Evolutionary conservation across 2,797 vertebrate genomes (phyloP).

Genomic region (Pangasius larnaudii): DNA sequence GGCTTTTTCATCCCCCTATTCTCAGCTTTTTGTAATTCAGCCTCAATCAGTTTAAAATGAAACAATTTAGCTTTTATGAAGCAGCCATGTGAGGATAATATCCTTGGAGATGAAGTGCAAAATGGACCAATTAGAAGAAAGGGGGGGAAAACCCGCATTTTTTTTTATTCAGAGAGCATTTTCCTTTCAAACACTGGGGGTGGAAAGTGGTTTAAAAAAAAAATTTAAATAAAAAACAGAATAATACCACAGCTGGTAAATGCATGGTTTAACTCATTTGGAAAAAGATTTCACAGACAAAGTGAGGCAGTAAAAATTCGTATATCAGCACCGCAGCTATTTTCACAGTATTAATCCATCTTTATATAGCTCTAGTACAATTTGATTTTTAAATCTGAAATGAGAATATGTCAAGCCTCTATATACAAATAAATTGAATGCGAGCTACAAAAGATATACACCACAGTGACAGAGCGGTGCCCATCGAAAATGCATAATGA

Average conservation of each 20-base stretch:
- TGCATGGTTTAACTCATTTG: slow-evolving; percentile 8
- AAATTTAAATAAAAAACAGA: slow-evolving; percentile 57
- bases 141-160: neutral
- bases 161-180: slow-evolving; percentile 43
- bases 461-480: neutral
- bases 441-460: neutral
- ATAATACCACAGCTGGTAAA: slow-evolving; percentile 21
- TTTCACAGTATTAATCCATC: slow-evolving; percentile 10
- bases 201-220: slow-evolving; percentile 58
- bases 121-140: slow-evolving; percentile 71
- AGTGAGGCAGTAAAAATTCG: slow-evolving; percentile 8
- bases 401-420: neutral
- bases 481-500: neutral
- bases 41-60: slow-evolving; percentile 77
- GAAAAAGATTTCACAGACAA: slow-evolving; percentile 13
- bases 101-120: slow-evolving; percentile 75
- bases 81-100: slow-evolving; percentile 75
- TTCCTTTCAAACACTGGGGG: slow-evolving; percentile 58
- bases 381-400: slow-evolving; percentile 14
- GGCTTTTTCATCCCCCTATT: slow-evolving; percentile 57
- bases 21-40: slow-evolving; percentile 63
- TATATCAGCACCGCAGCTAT: neutral
- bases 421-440: slow-evolving; percentile 7
- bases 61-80: slow-evolving; percentile 79
- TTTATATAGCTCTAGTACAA: neutral